Conservation (phyloP, 2,888 invertebrate genomes). For the Melanostoma scalare region DNA sequence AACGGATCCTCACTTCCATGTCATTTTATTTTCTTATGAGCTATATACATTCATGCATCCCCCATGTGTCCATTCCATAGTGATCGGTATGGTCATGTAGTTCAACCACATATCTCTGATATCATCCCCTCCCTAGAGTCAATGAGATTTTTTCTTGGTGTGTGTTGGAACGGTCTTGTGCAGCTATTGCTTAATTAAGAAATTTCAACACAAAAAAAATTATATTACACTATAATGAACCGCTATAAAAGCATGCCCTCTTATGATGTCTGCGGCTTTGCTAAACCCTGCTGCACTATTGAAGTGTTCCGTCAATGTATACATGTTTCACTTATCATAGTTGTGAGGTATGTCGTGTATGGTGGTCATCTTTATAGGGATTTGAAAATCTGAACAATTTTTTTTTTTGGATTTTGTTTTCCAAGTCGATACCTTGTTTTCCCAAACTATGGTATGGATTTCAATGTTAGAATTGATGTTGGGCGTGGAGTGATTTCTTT, state of each 20-base stretch:
- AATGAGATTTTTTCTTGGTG: constrained; percentile 37
- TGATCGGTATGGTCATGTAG: constrained; percentile 21
- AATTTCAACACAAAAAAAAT: constrained; percentile 53
- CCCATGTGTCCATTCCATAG: constrained; percentile 26
- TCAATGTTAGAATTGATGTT: constrained; percentile 1
- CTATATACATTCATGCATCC: constrained; percentile 48
- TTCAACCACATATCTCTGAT: constrained; percentile 26
- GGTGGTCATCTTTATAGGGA: constrained; percentile 58
- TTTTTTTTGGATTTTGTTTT: constrained; percentile 34
- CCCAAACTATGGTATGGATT: not conserved
- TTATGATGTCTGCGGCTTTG: constrained; percentile 14
- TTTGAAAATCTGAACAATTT: constrained; percentile 49
- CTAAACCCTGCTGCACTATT: constrained; percentile 34
- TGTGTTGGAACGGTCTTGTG: constrained; percentile 39
- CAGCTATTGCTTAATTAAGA: constrained; percentile 66
- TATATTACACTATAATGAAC: constrained; percentile 62
- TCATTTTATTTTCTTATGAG: constrained; percentile 79
- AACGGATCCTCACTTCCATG: constrained; percentile 80
- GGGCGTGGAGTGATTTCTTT: no score
- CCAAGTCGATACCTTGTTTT: constrained; percentile 18
- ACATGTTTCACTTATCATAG: constrained; percentile 44
- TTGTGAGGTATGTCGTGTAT: constrained; percentile 45
- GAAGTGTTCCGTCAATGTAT: constrained; percentile 17
- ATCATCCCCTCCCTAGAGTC: constrained; percentile 59
- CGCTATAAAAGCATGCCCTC: constrained; percentile 28